Evolutionary conservation across 2,888 invertebrate species (phyloP).

Genomic region (Sipunculus nudus): DNA sequence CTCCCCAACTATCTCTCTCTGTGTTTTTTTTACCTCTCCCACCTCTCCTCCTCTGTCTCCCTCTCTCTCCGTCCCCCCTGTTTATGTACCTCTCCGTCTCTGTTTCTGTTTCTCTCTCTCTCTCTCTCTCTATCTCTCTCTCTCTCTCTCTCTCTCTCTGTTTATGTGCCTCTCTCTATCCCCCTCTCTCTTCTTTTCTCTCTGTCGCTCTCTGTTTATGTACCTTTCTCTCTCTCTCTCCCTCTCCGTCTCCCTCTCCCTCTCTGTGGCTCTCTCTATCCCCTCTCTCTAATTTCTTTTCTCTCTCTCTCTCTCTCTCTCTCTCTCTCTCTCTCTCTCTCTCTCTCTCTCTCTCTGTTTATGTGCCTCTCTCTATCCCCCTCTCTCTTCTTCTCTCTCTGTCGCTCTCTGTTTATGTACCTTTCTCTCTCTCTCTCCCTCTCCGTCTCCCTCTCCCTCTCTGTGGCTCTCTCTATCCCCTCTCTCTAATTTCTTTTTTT

Average conservation of each 20-base stretch:
- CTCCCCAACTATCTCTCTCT: constrained; percentile 1
- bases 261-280: neutral
- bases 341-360: neutral
- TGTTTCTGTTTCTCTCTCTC: neutral
- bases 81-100: neutral
- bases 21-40: constrained; percentile 3
- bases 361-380: neutral
- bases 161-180: neutral
- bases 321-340: neutral
- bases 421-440: neutral
- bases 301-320: neutral
- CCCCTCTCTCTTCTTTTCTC: neutral
- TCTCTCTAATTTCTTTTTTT: neutral
- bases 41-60: neutral
- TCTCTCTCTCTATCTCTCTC: neutral
- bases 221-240: constrained; percentile 1
- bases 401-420: neutral
- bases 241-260: neutral
- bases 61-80: neutral
- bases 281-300: neutral
- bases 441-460: constrained; percentile 4
- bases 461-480: neutral
- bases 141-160: neutral
- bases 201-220: constrained; percentile 3
- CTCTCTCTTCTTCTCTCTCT: constrained; percentile 2